Evolutionary conservation across 2,888 invertebrate genomes (phyloP).

Genomic region (Tachina lurida): DNA sequence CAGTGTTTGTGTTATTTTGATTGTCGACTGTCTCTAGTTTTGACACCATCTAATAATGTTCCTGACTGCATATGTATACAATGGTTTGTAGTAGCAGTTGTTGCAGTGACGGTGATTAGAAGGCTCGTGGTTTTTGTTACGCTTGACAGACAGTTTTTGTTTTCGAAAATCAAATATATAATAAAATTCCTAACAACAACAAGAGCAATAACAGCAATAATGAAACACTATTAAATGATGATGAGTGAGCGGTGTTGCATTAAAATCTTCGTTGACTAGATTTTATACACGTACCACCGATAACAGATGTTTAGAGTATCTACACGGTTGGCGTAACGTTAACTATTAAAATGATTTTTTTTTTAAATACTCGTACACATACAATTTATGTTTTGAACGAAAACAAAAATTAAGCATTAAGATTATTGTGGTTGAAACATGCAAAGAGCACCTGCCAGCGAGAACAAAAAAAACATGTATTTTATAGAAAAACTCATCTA

Average conservation of each 20-base stretch:
- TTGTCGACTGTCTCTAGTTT: conserved; percentile 3
- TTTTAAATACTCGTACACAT: neutral
- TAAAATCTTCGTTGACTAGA: conserved; percentile 54
- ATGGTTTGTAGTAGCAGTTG: conserved; percentile 17
- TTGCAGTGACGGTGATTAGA: conserved; percentile 46
- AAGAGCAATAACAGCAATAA: neutral
- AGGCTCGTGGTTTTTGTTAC: conserved; percentile 62
- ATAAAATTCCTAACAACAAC: conserved; percentile 6
- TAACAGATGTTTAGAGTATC: conserved; percentile 54
- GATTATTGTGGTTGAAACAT: conserved; percentile 49
- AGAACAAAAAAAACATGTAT: conserved; percentile 9
- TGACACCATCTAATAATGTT: conserved; percentile 37
- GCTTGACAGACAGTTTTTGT: conserved; percentile 44
- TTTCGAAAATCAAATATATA: conserved; percentile 33
- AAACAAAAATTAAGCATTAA: conserved; percentile 5
- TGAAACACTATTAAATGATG: conserved; percentile 43
- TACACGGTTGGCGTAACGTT: conserved; percentile 46
- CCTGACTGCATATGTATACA: conserved; percentile 16
- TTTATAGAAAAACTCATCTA: conserved; percentile 33
- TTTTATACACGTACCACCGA: conserved; percentile 32
- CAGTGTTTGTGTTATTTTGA: neutral
- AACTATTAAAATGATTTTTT: conserved; percentile 43
- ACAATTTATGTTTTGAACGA: neutral
- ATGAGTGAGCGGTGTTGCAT: conserved; percentile 56
- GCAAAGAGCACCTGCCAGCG: conserved; percentile 65